Evolutionary conservation across 2,113 vertebrate species (phyloP), one percentile per base, ranked within the genome.

Genomic region (Mus spicilegus): DNA sequence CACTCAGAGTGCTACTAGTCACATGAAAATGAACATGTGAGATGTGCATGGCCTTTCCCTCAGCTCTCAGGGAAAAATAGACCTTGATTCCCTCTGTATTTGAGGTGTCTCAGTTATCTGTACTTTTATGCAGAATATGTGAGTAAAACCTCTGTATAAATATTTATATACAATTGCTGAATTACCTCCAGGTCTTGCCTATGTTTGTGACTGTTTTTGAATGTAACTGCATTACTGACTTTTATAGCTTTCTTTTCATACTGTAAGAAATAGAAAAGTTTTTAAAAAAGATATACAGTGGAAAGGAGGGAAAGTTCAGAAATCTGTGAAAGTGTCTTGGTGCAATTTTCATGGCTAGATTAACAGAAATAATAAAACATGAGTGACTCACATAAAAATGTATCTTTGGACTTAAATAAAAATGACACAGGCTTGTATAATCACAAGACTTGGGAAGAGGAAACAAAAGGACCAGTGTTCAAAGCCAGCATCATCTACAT

Each of bases 21-120:
- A 63, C 2, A 22, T 58, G 78, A 87, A 94, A 87, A 96, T 36
- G 28, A 65, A 5, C 30, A 63, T 33, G 4, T 67, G n/a, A 96
- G 63, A 46, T 36, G 42, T 46, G 7, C 28, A 3, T 19, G 7
- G 5, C 10, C 26, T 56, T 42, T 26, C 7, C 61, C 76, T 49
- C 8, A 56, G 17, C 24, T 95, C 30, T 73, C 61, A 16, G 1
- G 1, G 36, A 65, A 70, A 33, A 61, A 2, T 65, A 1, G 3
- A 3, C 14, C 28, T 30, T 51, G 39, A 75, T 5, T 89, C 12
- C 1, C 3, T 46, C 10, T 82, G 17, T 46, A 30, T 86, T 28
- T 36, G 4, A 86, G 10, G 0, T 1, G 20, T n/a, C 89, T 39
- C 12, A 4, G 1, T 10, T 49, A 2, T 33, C 30, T 42, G 3